phyloP scores from a whole-genome alignment of 2,797 vertebrate genomes.

The Erethizon dorsatum region DNA sequence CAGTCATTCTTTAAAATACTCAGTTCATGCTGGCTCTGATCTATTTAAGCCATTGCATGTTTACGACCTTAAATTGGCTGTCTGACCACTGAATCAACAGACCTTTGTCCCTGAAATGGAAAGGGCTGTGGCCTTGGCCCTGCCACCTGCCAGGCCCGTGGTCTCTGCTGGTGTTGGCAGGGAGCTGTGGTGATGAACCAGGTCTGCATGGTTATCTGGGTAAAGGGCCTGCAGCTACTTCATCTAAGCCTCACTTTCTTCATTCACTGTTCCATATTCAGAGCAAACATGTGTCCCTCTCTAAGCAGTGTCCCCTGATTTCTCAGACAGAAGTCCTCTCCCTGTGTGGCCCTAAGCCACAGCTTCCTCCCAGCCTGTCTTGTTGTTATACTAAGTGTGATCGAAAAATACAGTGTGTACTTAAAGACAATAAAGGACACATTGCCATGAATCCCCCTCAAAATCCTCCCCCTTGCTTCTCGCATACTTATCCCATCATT shows the following conservation, averaged over 20 bases:
- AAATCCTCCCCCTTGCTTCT: background rate
- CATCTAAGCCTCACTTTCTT: background rate
- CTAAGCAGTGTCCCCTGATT: background rate
- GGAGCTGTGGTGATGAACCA: background rate
- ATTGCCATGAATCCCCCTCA: background rate
- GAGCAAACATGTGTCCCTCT: background rate
- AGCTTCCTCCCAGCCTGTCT: background rate
- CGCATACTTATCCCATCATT: rapidly evolving
- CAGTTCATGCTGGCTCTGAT: background rate
- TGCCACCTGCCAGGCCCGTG: background rate
- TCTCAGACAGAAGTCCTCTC: background rate
- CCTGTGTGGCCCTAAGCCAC: too few relatives aligned
- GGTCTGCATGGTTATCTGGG: background rate
- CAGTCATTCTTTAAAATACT: background rate
- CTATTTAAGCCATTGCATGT: background rate
- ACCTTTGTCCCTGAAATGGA: background rate
- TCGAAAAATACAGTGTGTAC: background rate
- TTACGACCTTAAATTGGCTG: background rate
- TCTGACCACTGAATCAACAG: background rate
- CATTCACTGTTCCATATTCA: background rate
- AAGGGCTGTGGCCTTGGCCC: rapidly evolving
- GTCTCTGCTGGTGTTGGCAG: background rate
- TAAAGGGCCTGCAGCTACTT: background rate
- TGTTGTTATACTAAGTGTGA: background rate
- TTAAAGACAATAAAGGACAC: background rate